phyloP scores from a whole-genome alignment of 2,888 invertebrate species.

The Eumerus sabulonum region DNA sequence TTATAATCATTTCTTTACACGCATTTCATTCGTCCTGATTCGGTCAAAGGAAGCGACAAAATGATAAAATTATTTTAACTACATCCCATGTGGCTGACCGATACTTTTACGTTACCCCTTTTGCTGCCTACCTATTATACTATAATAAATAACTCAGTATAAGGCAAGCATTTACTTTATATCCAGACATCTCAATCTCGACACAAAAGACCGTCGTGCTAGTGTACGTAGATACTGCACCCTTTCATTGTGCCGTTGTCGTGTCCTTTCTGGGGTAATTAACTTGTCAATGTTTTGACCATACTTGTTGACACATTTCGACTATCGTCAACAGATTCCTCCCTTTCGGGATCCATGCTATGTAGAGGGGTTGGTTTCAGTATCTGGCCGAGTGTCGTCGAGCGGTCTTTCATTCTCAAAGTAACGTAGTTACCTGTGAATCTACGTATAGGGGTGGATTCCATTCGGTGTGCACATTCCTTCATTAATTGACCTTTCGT shows the following conservation, averaged over 20 bases:
- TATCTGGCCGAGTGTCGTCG: not conserved
- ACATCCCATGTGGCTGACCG: constrained; percentile 55
- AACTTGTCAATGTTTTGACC: constrained; percentile 60
- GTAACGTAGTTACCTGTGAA: constrained; percentile 3
- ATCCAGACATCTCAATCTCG: constrained; percentile 48
- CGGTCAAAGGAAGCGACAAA: constrained; percentile 35
- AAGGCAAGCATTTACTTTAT: not conserved
- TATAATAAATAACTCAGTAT: constrained; percentile 34
- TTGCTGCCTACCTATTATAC: constrained; percentile 17
- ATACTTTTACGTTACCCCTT: constrained; percentile 35
- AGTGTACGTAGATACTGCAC: constrained; percentile 26
- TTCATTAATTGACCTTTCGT: constrained; percentile 64
- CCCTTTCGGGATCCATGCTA: not conserved
- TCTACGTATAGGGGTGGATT: constrained; percentile 34
- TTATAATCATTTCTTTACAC: constrained; percentile 35
- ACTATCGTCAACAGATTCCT: constrained; percentile 27
- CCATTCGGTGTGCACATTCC: constrained; percentile 49
- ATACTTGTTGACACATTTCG: constrained; percentile 62
- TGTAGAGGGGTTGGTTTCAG: not conserved
- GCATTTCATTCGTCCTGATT: constrained; percentile 40
- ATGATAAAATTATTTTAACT: constrained; percentile 51
- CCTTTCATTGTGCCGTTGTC: constrained; percentile 16
- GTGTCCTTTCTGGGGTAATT: constrained; percentile 61
- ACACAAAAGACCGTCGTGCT: constrained; percentile 32
- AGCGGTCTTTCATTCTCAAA: not conserved